These are phyloP conservation scores for Amblyopsis hoosieri DNA, from an alignment of 2,797 vertebrate genomes.

Conservation along the genomic window DNA sequence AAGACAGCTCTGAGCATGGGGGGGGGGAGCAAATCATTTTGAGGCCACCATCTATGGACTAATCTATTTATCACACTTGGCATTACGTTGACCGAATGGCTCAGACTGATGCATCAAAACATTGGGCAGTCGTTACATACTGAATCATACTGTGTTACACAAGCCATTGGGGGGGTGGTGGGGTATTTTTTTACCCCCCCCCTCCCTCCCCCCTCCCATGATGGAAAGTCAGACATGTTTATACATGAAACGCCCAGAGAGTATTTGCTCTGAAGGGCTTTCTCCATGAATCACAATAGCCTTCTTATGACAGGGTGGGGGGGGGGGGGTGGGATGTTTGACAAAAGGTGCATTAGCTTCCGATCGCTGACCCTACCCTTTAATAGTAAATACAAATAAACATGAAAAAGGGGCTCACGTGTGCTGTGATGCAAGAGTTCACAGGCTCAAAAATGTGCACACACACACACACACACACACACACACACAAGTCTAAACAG, in stretches of 20 bases:
- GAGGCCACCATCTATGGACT: slow-evolving; percentile 77
- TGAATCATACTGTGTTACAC: slow-evolving; percentile 62
- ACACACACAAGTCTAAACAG: slow-evolving; percentile 24
- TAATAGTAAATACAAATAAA: slow-evolving; percentile 5
- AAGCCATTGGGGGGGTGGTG: slow-evolving; percentile 52
- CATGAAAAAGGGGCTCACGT: not conserved
- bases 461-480: slow-evolving; percentile 11
- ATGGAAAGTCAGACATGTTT: slow-evolving; percentile 80
- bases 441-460: slow-evolving; percentile 31
- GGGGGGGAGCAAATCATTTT: slow-evolving; percentile 63
- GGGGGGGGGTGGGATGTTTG: no score
- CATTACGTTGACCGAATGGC: slow-evolving; percentile 73
- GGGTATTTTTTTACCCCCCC: slow-evolving; percentile 17
- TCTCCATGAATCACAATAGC: slow-evolving; percentile 83
- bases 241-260: slow-evolving; percentile 81
- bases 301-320: not conserved
- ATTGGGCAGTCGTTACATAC: slow-evolving; percentile 67
- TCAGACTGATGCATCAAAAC: slow-evolving; percentile 63
- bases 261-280: slow-evolving; percentile 82
- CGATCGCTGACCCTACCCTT: no score
- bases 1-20: slow-evolving; percentile 61
- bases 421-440: slow-evolving; percentile 10
- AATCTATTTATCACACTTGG: slow-evolving; percentile 83
- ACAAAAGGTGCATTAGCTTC: no score
- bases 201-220: slow-evolving; percentile 52